Evolutionary conservation across 2,797 vertebrate species (phyloP).

Genomic region (Steatocranus sp.): DNA sequence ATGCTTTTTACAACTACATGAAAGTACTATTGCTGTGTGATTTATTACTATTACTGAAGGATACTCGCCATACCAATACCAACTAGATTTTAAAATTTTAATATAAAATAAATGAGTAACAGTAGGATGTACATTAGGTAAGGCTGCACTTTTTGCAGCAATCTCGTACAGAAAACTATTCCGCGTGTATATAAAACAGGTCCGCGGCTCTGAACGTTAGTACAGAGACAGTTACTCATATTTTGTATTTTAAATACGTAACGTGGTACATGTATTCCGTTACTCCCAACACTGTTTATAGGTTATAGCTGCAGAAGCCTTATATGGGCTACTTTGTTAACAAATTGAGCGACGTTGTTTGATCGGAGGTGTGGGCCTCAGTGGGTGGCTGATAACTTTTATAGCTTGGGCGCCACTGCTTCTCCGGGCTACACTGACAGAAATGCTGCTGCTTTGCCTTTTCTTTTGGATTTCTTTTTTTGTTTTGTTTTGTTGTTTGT

Average conservation of each 20-base stretch:
- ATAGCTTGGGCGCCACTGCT: neutral
- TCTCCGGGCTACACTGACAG: neutral
- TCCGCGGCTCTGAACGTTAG: accelerated
- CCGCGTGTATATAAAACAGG: accelerated
- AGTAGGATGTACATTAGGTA: neutral
- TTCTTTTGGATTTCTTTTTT: neutral
- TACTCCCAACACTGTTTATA: neutral
- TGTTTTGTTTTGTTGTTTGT: neutral
- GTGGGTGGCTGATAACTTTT: neutral
- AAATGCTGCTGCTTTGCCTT: neutral
- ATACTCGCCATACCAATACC: neutral
- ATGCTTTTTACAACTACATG: neutral
- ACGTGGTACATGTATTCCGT: neutral
- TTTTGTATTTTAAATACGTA: neutral
- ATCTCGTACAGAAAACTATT: neutral
- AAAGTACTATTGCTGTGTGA: accelerated
- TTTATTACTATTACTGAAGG: neutral
- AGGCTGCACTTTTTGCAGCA: neutral
- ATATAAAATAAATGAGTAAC: neutral
- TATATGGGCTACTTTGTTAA: neutral
- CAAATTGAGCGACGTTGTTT: accelerated
- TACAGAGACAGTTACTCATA: neutral
- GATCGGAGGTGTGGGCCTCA: neutral
- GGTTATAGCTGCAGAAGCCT: neutral
- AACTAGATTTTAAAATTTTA: neutral